These are phyloP conservation scores for Onychomys torridus DNA, from an alignment of 2,797 vertebrate genomes.

Conservation along the genomic window DNA sequence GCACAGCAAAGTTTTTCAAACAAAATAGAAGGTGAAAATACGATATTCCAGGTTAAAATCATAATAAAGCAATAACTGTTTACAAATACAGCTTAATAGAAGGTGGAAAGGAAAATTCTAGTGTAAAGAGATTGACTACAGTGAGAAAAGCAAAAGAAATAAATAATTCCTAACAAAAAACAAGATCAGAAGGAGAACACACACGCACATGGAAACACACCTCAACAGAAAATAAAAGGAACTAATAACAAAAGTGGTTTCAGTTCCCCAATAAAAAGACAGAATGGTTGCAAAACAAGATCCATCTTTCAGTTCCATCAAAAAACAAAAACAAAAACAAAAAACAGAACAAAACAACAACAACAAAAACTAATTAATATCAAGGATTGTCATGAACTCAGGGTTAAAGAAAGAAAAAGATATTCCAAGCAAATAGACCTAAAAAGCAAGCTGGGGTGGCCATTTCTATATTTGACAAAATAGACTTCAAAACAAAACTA, in stretches of 20 bases:
- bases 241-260: background rate
- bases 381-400: background rate
- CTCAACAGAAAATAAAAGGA: background rate
- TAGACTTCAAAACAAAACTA: background rate
- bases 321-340: too few relatives aligned
- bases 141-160: background rate
- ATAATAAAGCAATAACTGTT: background rate
- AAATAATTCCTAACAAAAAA: background rate
- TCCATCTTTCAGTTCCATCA: background rate
- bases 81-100: background rate
- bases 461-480: background rate
- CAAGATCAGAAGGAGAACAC: background rate
- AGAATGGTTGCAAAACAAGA: background rate
- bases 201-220: too few relatives aligned
- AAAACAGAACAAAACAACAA: too few relatives aligned
- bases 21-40: background rate
- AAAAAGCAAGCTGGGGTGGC: background rate
- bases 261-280: background rate
- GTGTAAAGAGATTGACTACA: background rate
- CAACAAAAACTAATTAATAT: background rate
- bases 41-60: background rate
- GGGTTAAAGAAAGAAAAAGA: background rate
- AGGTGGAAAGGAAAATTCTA: background rate
- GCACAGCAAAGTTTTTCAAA: background rate
- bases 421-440: background rate